Evolutionary conservation across 2,888 invertebrate genomes (phyloP), one percentile per base, ranked within the genome.

Genomic region (Meghimatium bilineatum): DNA sequence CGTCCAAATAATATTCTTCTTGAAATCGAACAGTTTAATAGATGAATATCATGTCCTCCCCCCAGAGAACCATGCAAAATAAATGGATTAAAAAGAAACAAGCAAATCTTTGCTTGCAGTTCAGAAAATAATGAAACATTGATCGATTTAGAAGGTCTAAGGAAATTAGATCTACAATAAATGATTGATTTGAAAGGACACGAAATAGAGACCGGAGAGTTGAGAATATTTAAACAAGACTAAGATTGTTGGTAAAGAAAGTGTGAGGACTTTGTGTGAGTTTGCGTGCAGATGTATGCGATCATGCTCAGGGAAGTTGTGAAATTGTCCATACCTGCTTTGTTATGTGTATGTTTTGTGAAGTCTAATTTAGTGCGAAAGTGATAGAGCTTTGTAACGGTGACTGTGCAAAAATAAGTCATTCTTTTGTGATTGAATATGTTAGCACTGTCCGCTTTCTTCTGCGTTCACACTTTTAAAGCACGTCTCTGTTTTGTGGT

Each of bases 161-260:
- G 78, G 66, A 67, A 67, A 78, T 78, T 78, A 78, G 66, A 78
- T 44, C 78, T 44, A 78, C 52, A 56, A 78, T 78, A 49, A 67
- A 38, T 78, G 66, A 78, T 66, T 78, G 67, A 44, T 78, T 32
- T n/a, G 44, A 78, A 44, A 78, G 67, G 66, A 36, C 66, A 44
- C 63, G 32, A 32, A 8, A 44, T 44, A 44, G 44, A 20, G 67
- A 38, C 26, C 49, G 3, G 29, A 66, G 36, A 67, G 29, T 78
- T 78, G 26, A 29, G 71, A 77, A 14, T 44, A 75, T 1, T 29
- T 66, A 26, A 67, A 77, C 26, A 66, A 36, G 60, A 71, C 34
- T 52, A n/a, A 36, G 38, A 3, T n/a, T 52, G 44, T 26, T 14
- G n/a, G 69, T 14, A 72, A 6, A 44, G 72, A 72, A 44, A 49